A percentile compares a stretch with the other conserved stretches of the same genome.
Evolutionary conservation across 1,140 invertebrate species (phyloP).

Genomic region (Drosophila neocordata): DNA sequence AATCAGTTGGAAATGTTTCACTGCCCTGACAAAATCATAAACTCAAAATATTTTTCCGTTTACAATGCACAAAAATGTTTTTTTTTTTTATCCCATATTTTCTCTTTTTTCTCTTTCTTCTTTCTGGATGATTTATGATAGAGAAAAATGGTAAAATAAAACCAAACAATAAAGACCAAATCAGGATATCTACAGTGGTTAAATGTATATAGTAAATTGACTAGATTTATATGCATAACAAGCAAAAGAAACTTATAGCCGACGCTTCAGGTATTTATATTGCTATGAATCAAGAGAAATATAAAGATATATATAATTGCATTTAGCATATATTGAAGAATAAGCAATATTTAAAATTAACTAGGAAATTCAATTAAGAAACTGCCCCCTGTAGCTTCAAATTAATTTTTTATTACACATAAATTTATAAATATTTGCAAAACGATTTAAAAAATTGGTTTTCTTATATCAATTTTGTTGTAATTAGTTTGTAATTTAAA

Average conservation of each 20-base stretch:
- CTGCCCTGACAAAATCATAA: constrained; percentile 77
- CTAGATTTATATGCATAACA: neutral
- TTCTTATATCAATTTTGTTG: no score
- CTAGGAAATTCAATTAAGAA: no score
- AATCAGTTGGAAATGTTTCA: constrained; percentile 80
- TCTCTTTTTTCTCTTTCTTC: neutral
- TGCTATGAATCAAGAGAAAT: no score
- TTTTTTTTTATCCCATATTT: neutral
- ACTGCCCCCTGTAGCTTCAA: no score
- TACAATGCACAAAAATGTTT: constrained; percentile 45
- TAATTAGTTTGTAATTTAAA: no score
- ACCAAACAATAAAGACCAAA: constrained; percentile 4
- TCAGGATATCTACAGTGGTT: constrained; percentile 5
- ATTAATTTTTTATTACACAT: no score
- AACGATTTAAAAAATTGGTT: no score
- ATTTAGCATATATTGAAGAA: no score
- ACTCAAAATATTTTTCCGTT: constrained; percentile 48
- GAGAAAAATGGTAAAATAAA: constrained; percentile 28
- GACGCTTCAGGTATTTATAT: no score
- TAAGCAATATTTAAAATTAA: no score
- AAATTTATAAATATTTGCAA: no score
- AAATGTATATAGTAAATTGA: neutral
- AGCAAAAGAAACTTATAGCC: neutral
- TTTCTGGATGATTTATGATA: constrained; percentile 40
- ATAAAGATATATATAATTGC: no score